A percentile compares a stretch with the other conserved stretches of the same genome.
Evolutionary conservation across 2,113 vertebrate genomes (phyloP).

Genomic region (Phrynosoma platyrhinos): DNA sequence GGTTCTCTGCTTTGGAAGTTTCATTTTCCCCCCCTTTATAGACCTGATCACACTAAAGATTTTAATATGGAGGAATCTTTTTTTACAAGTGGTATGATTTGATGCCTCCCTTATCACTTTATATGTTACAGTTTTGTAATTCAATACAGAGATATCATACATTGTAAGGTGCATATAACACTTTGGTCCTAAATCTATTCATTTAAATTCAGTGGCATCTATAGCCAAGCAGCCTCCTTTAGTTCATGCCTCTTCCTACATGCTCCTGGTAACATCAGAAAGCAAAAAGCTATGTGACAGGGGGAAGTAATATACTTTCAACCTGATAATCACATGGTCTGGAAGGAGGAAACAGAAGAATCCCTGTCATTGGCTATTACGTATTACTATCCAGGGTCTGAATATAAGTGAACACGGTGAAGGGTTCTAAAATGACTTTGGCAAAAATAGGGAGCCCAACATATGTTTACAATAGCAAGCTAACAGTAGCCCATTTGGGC

Average conservation of each 20-base stretch:
- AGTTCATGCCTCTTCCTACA: neutral
- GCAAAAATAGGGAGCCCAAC: neutral
- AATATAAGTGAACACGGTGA: neutral
- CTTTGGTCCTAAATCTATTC: neutral
- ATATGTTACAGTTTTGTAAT: no score
- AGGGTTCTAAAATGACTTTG: neutral
- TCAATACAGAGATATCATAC: neutral
- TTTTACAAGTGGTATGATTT: no score
- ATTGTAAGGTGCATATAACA: neutral
- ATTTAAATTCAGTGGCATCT: neutral
- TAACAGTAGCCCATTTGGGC: neutral
- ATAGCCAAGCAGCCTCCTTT: neutral
- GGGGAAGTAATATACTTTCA: neutral
- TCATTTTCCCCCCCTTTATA: no score
- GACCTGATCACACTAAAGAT: no score
- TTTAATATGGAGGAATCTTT: neutral
- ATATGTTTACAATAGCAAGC: neutral
- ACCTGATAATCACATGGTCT: neutral
- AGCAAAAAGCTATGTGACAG: no score
- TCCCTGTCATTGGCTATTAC: neutral
- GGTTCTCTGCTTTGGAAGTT: no score
- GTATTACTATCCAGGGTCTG: neutral
- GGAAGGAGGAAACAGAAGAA: neutral
- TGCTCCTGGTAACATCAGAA: no score
- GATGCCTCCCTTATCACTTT: no score